These are phyloP conservation scores for Orchesella cincta DNA, from an alignment of 1,140 invertebrate genomes.

Conservation along the genomic window DNA sequence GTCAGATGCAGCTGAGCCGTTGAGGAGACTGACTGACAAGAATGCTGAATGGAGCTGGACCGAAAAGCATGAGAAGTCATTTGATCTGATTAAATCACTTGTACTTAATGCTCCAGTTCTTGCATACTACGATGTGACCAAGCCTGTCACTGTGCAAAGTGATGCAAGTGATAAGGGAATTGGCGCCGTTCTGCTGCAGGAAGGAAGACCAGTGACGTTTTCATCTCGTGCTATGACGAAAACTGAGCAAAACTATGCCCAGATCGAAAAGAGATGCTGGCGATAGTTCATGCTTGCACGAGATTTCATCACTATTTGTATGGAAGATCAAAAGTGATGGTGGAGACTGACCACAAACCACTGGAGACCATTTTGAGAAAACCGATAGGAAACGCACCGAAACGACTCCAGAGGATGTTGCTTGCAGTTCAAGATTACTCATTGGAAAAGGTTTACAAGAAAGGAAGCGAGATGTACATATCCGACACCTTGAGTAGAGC, in stretches of 20 bases:
- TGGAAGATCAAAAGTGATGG: slow-evolving; percentile 51
- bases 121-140: slow-evolving; percentile 52
- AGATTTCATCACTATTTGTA: slow-evolving; percentile 57
- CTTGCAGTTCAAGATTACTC: slow-evolving; percentile 57
- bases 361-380: slow-evolving; percentile 56
- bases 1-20: slow-evolving; percentile 50
- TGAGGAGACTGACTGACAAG: slow-evolving; percentile 48
- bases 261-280: slow-evolving; percentile 58
- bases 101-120: slow-evolving; percentile 42
- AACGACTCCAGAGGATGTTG: slow-evolving; percentile 57
- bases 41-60: slow-evolving; percentile 45
- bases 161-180: slow-evolving; percentile 56
- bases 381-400: slow-evolving; percentile 54
- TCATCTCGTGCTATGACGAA: slow-evolving; percentile 54
- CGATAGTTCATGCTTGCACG: slow-evolving; percentile 53
- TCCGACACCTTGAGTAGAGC: slow-evolving; percentile 50
- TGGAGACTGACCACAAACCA: slow-evolving; percentile 55
- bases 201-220: slow-evolving; percentile 55
- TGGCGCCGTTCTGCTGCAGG: slow-evolving; percentile 57
- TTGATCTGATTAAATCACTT: slow-evolving; percentile 45
- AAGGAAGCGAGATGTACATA: slow-evolving; percentile 47
- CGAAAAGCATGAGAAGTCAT: slow-evolving; percentile 34
- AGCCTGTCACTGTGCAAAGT: slow-evolving; percentile 52
- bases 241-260: slow-evolving; percentile 54
- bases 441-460: slow-evolving; percentile 54